A percentile compares a stretch with the other conserved stretches of the same genome.
These are phyloP conservation scores for Anguilla japonica DNA, from an alignment of 2,113 vertebrate genomes.

Conservation along the genomic window DNA sequence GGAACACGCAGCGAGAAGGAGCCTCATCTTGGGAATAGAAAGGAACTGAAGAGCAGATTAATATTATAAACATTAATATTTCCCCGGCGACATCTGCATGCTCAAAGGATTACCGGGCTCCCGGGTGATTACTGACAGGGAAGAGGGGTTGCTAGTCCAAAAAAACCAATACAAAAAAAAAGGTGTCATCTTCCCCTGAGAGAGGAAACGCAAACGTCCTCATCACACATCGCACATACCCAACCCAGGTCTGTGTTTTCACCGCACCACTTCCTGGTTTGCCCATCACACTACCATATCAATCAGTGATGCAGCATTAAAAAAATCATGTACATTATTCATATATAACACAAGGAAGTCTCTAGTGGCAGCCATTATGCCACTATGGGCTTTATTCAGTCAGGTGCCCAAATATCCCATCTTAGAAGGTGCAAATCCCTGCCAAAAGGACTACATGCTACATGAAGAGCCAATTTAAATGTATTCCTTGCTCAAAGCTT, in stretches of 20 bases:
- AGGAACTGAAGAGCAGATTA: conserved; percentile 79
- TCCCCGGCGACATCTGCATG: conserved; percentile 79
- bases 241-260: conserved; percentile 14
- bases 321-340: not conserved
- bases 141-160: conserved; percentile 70
- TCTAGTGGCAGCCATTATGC: not conserved
- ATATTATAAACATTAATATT: conserved; percentile 87
- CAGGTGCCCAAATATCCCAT: not conserved
- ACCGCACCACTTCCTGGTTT: conserved; percentile 8
- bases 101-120: conserved; percentile 82
- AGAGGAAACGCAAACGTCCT: conserved; percentile 41
- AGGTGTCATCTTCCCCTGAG: conserved; percentile 67
- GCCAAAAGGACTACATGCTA: not conserved
- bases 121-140: conserved; percentile 77
- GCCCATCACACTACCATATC: not conserved
- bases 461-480: not conserved
- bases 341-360: not conserved
- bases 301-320: not conserved
- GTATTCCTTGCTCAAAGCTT: not conserved
- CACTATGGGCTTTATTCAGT: not conserved
- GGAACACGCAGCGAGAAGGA: conserved; percentile 65
- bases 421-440: not conserved
- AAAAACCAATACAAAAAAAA: conserved; percentile 45
- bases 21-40: conserved; percentile 72
- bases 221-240: conserved; percentile 22